phyloP scores from a whole-genome alignment of 1,140 invertebrate genomes.

The Limonius californicus region DNA sequence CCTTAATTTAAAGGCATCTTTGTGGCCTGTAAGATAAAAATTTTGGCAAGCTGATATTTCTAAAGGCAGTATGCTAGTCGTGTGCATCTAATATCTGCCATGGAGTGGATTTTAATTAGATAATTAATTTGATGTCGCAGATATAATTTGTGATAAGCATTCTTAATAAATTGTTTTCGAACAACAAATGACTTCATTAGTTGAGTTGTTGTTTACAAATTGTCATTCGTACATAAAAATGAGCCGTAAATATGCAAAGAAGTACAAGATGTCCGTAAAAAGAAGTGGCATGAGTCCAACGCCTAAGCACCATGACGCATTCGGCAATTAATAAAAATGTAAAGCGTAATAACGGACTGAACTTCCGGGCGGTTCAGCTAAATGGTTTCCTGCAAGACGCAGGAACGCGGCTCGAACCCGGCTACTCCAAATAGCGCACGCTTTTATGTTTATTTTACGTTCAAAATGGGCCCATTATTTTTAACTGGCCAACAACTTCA shows the following conservation, averaged over 20 bases:
- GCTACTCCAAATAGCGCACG: not conserved
- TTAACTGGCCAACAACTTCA: constrained; percentile 21
- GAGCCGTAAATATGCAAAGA: constrained; percentile 27
- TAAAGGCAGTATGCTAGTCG: too few relatives aligned
- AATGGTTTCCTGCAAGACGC: not conserved
- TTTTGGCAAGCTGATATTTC: too few relatives aligned
- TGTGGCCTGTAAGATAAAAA: too few relatives aligned
- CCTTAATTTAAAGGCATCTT: too few relatives aligned
- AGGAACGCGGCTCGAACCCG: not conserved
- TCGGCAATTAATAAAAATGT: constrained; percentile 33
- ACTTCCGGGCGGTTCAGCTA: constrained; percentile 5
- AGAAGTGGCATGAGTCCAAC: constrained; percentile 31
- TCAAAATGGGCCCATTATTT: constrained; percentile 20
- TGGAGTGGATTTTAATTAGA: too few relatives aligned
- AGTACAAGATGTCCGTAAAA: constrained; percentile 31
- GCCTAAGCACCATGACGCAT: constrained; percentile 32
- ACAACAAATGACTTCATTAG: constrained; percentile 23
- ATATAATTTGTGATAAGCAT: too few relatives aligned
- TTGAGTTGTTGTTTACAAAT: constrained; percentile 31
- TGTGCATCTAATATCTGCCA: too few relatives aligned
- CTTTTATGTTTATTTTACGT: constrained; percentile 10
- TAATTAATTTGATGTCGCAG: too few relatives aligned
- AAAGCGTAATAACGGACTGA: constrained; percentile 20
- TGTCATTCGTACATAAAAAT: constrained; percentile 30
- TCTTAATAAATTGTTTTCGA: too few relatives aligned